A percentile compares a stretch with the other conserved stretches of the same genome.
These are phyloP conservation scores for Tineola bisselliella DNA, from an alignment of 2,888 invertebrate species.

Conservation along the genomic window DNA sequence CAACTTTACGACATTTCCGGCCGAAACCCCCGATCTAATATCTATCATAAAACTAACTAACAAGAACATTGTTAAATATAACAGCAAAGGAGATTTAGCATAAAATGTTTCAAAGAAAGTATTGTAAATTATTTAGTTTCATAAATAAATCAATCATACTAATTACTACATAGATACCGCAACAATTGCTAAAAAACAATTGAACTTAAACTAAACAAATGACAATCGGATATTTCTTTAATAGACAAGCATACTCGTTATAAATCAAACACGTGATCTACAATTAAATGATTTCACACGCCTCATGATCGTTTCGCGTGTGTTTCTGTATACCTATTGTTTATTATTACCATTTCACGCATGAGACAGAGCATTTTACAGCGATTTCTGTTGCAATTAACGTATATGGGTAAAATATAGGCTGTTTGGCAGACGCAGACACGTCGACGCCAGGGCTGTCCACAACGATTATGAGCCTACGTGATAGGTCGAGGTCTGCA, in stretches of 20 bases:
- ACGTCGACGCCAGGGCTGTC: constrained; percentile 1
- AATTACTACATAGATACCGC: too few relatives aligned
- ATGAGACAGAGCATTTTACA: constrained; percentile 10
- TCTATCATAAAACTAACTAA: constrained; percentile 33
- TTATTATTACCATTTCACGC: constrained; percentile 8
- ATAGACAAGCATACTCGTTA: too few relatives aligned
- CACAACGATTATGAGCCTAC: constrained; percentile 20
- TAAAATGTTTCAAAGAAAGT: neutral
- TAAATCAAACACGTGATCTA: constrained; percentile 17
- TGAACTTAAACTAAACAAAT: neutral
- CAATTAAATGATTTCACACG: constrained; percentile 36
- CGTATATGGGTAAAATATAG: neutral
- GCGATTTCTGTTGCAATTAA: constrained; percentile 14
- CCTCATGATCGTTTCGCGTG: constrained; percentile 29
- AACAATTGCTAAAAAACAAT: too few relatives aligned
- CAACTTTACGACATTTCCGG: constrained; percentile 57
- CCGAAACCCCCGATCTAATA: constrained; percentile 33
- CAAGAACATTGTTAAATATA: neutral
- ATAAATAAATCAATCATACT: too few relatives aligned
- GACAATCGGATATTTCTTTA: neutral
- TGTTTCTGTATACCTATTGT: constrained; percentile 19
- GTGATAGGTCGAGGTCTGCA: constrained; percentile 31
- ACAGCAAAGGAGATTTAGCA: neutral
- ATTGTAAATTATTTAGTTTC: too few relatives aligned
- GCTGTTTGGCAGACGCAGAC: constrained; percentile 13